Evolutionary conservation across 2,113 vertebrate species (phyloP), one percentile per base, ranked within the genome.

Genomic region (Edolisoma coerulescens): DNA sequence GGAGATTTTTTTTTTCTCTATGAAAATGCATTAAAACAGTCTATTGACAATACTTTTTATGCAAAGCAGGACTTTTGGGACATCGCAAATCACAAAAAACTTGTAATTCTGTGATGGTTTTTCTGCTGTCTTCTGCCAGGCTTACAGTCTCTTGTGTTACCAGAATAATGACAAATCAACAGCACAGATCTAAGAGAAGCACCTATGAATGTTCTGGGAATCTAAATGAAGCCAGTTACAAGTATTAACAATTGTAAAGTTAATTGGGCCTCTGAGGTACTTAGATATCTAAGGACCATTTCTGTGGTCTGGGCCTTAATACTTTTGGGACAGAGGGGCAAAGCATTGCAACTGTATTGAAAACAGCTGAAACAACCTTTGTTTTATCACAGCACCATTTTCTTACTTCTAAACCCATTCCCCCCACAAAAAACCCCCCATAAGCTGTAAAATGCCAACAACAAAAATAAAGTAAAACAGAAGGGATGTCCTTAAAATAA

Each of bases 381-480:
- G n/a, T 84, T 93, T 87, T 59, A 69, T 50, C 37, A 60, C 20
- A 70, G 47, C 24, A 86, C 13, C 27, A 68, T 57, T 50, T 87
- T 84, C 52, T 74, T 61, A 53, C 22, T 80, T 87, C 61, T 52
- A 95, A 84, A 52, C 9, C 5, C 22, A 35, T 42, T 21, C 39
- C 9, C 35, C 24, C 3, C 2, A 0, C 2, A 0, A 30, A 59
- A n/a, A 69, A 61, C 5, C 2, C 10, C 14, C 13, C 71, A 39
- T 30, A 84, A 90, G 69, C 8, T 1, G 6, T 53, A 85, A 94
- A 93, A 87, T 23, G 24, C 24, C 70, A 76, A 33, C 16, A 54
- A 84, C 11, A 77, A 92, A 94, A 80, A 42, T 7, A 39, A 64
- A 76, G 33, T 2, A 14, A 80, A 93, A 33, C 9, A 70, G 37